Evolutionary conservation across 1,140 invertebrate species (phyloP).

Genomic region (Drosophila nigrodunni): DNA sequence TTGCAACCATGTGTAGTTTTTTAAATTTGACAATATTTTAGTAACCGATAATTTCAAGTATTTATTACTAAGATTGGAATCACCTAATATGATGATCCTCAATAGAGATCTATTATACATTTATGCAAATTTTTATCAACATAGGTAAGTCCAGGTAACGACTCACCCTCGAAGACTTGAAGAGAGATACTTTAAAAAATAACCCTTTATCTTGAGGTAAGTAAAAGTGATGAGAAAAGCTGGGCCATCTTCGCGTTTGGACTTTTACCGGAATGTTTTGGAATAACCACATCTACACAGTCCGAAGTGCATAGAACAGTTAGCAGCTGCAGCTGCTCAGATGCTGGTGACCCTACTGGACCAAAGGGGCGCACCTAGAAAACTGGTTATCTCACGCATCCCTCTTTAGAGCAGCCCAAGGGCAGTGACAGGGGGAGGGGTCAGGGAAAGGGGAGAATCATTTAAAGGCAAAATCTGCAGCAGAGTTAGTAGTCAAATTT

Average conservation of each 20-base stretch:
- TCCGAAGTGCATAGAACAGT: not conserved
- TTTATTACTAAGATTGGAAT: too few species aligned
- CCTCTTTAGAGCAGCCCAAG: constrained; percentile 4
- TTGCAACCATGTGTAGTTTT: too few species aligned
- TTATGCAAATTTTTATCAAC: not conserved
- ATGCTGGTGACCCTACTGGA: constrained; percentile 35
- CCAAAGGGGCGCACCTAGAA: constrained; percentile 36
- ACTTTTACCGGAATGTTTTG: not conserved
- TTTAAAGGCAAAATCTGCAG: constrained; percentile 30
- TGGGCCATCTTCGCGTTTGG: not conserved
- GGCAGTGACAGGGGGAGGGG: constrained; percentile 1
- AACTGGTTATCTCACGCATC: constrained; percentile 79
- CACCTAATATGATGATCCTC: not conserved
- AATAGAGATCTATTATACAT: not conserved
- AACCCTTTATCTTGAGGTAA: not conserved
- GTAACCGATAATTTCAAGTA: too few species aligned
- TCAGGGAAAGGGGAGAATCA: constrained; percentile 26
- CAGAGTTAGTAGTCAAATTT: constrained; percentile 53
- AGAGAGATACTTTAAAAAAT: not conserved
- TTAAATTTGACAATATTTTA: too few species aligned
- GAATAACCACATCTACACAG: not conserved
- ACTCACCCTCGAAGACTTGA: not conserved
- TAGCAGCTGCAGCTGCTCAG: constrained; percentile 12
- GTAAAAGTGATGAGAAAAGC: not conserved
- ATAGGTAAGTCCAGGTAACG: not conserved